Evolutionary conservation across 2,113 vertebrate species (phyloP), one percentile per base, ranked within the genome.

Genomic region (Gambusia holbrooki): DNA sequence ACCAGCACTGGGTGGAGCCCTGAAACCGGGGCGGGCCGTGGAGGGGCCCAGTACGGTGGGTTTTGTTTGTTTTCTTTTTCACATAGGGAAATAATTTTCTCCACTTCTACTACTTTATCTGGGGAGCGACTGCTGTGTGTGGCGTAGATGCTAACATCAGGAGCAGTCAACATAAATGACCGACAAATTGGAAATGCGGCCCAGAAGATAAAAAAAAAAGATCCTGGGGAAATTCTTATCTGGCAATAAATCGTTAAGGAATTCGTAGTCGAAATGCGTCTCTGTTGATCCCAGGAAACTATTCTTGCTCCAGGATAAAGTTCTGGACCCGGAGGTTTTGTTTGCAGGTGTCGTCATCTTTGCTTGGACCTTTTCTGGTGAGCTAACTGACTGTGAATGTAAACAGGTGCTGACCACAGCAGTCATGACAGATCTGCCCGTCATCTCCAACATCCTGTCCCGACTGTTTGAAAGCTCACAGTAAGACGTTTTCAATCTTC

Each of bases 391-490:
- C 73, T 32, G 61, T 64, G 90, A 32, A 62, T 77, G 40, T 66
- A 2, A 42, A 48, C 91, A 99, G 98, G 98, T 99, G 91, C 91
- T 99, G 75, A 99, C 98, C 75, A 99, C 98, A 67, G 98, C 98
- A 11, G 98, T 99, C 89, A 99, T 99, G 98, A 99, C 97, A 45
- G 98, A 99, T 90, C 94, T 99, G 68, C 98, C 98, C 8, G 93
- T 98, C 86, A 99, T 99, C 91, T 96, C 98, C 88, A 98, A 95
- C 84, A 98, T 99, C 90, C 96, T 99, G 77, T 99, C 98, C 91
- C 95, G 97, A 85, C 95, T 99, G 14, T 99, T 99, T 83, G 98
- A 99, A 95, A 99, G 98, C 88, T 99, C 98, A 68, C 98, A 99
- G 98, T 99, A 95, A 96, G 97, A 77, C 78, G 66, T 4, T n/a